Evolutionary conservation across 2,113 vertebrate species (phyloP), one percentile per base, ranked within the genome.

Genomic region (Catharus bicknelli): DNA sequence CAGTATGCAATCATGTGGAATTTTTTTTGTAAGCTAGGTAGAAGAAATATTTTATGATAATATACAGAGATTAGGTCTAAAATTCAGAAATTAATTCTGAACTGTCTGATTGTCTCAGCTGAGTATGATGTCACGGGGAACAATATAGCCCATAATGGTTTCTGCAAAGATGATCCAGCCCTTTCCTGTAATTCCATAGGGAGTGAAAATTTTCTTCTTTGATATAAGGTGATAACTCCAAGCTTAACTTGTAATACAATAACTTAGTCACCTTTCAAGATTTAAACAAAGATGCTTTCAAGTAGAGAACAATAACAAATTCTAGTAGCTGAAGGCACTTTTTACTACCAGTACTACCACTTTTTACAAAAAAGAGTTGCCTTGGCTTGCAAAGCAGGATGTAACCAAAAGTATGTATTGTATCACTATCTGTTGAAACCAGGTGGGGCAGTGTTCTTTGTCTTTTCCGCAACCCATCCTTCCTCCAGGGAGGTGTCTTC

Each of bases 11-110:
- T 53, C 50, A 80, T 26, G 9, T 67, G 66, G 38, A 88, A 48
- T 50, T 57, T 20, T 45, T 57, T 40, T 78, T 75, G 42, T 12
- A 29, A 82, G 13, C 7, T 36, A 89, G 29, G 55, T 61, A 90
- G 72, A 67, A 94, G 61, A 94, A 93, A 90, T 70, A 89, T 42
- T 74, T 29, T 54, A 83, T 78, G 22, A n/a, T 61, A 88, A 80
- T 43, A 36, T 16, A 42, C 13, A 83, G 63, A 79, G 26, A 38
- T 82, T 64, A 83, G 21, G n/a, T 48, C 10, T 72, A 83, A 85
- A 77, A 13, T 42, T 42, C 59, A 77, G 43, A 73, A 61, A 63
- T 88, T 68, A 85, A 88, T 81, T 83, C 78, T 92, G 81, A 80
- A 13, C 14, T 77, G 38, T 88, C 72, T 93, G 76, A 88, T 82